Conservation (phyloP, 2,888 invertebrate genomes). For the Pandemis cinnamomeana region DNA sequence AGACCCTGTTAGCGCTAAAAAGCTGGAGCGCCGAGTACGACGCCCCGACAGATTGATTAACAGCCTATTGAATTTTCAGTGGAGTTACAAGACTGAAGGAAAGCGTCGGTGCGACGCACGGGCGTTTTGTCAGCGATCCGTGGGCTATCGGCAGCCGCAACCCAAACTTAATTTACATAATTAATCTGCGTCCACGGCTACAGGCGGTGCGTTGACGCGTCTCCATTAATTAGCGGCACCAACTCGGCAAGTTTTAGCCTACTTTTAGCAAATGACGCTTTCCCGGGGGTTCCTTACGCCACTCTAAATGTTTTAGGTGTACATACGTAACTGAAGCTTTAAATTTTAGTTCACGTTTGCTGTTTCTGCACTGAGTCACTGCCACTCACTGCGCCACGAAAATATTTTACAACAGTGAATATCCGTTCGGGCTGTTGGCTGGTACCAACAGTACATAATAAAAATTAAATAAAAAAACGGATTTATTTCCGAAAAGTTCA, state of each 20-base stretch:
- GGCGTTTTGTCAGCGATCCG: slow-evolving; percentile 61
- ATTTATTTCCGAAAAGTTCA: too few relatives aligned
- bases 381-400: neutral
- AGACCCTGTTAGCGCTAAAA: slow-evolving; percentile 39
- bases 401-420: neutral
- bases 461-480: too few relatives aligned
- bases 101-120: slow-evolving; percentile 48
- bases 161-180: slow-evolving; percentile 71
- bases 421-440: neutral
- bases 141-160: slow-evolving; percentile 65
- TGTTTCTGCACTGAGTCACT: neutral
- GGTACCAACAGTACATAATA: neutral
- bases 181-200: slow-evolving; percentile 64
- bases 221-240: slow-evolving; percentile 61
- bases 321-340: slow-evolving; percentile 1
- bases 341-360: neutral
- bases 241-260: slow-evolving; percentile 50
- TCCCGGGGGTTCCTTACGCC: slow-evolving; percentile 32
- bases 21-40: slow-evolving; percentile 35
- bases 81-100: slow-evolving; percentile 55
- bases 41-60: slow-evolving; percentile 52
- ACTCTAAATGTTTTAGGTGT: slow-evolving; percentile 28
- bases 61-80: slow-evolving; percentile 53
- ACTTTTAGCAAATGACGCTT: slow-evolving; percentile 45
- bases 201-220: slow-evolving; percentile 56